A percentile compares a stretch with the other conserved stretches of the same genome.
Evolutionary conservation across 2,113 vertebrate species (phyloP).

Genomic region (Corydoras maculifer): DNA sequence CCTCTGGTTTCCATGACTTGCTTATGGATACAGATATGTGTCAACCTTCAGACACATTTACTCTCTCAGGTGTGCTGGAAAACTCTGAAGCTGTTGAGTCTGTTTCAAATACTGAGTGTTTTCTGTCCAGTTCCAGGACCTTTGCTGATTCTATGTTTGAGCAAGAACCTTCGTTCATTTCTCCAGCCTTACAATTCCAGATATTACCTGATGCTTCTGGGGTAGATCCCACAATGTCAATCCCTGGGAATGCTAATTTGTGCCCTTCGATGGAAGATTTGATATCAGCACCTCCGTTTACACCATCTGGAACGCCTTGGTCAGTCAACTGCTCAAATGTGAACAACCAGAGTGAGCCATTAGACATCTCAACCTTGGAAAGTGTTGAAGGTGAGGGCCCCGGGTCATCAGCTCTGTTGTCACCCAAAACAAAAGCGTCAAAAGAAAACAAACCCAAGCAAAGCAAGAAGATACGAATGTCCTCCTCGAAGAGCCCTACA

Average conservation of each 20-base stretch:
- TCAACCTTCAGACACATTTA: conserved; percentile 35
- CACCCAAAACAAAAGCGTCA: conserved; percentile 39
- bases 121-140: conserved; percentile 36
- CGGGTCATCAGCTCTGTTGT: conserved; percentile 38
- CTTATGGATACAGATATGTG: conserved; percentile 47
- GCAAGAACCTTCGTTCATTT: conserved; percentile 36
- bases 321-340: conserved; percentile 49
- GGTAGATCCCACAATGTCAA: conserved; percentile 48
- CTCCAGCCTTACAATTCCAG: conserved; percentile 11
- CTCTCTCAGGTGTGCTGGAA: no score
- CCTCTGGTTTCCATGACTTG: conserved; percentile 37
- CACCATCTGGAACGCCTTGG: conserved; percentile 60
- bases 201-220: no score
- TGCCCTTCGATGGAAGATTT: conserved; percentile 42
- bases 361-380: conserved; percentile 46
- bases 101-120: conserved; percentile 2
- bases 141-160: conserved; percentile 51
- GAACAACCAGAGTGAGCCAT: conserved; percentile 46
- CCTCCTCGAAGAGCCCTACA: conserved; percentile 55
- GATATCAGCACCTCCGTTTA: conserved; percentile 58
- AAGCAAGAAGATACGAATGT: conserved; percentile 49
- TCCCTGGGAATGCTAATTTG: conserved; percentile 39
- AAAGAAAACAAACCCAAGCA: conserved; percentile 50
- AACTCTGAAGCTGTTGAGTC: conserved; percentile 24
- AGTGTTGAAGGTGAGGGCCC: conserved; percentile 51